These are phyloP conservation scores for Apostichopus leukothele DNA, from an alignment of 53 echinoderm and acorn worm genomes.

Conservation along the genomic window DNA sequence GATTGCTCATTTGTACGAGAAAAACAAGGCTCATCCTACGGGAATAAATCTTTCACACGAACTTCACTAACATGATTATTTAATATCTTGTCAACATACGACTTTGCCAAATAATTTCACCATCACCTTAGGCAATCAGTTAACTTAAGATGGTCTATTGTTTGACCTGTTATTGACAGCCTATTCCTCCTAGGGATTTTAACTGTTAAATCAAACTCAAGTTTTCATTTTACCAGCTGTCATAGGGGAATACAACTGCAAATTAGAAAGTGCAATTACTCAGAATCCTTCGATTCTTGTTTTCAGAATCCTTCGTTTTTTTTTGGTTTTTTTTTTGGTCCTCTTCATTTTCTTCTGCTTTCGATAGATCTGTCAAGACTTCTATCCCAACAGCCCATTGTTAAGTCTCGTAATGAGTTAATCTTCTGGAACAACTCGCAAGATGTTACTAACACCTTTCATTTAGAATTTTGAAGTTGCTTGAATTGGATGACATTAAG, in stretches of 20 bases:
- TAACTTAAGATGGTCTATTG: neutral
- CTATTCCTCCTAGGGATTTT: neutral
- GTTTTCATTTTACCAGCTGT: neutral
- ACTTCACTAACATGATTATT: too few relatives aligned
- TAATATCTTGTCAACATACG: neutral
- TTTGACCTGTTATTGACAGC: neutral
- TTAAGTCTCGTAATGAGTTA: neutral
- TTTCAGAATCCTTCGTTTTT: too few relatives aligned
- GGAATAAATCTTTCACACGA: too few relatives aligned
- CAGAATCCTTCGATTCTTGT: neutral
- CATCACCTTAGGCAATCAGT: neutral
- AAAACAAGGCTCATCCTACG: too few relatives aligned
- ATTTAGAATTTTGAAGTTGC: neutral
- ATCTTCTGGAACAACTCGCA: neutral
- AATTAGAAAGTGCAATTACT: neutral
- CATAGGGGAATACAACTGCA: neutral
- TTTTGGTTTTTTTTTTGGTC: too few relatives aligned
- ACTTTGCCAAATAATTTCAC: neutral
- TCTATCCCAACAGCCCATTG: neutral
- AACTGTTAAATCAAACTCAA: neutral
- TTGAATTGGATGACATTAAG: too few relatives aligned
- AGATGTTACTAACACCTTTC: neutral
- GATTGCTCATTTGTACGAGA: too few relatives aligned
- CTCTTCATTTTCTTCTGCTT: neutral
- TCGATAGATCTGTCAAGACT: neutral